A percentile compares a stretch with the other conserved stretches of the same genome.
These are phyloP conservation scores for Drosophila borborema DNA, from an alignment of 2,888 invertebrate genomes.

Conservation along the genomic window DNA sequence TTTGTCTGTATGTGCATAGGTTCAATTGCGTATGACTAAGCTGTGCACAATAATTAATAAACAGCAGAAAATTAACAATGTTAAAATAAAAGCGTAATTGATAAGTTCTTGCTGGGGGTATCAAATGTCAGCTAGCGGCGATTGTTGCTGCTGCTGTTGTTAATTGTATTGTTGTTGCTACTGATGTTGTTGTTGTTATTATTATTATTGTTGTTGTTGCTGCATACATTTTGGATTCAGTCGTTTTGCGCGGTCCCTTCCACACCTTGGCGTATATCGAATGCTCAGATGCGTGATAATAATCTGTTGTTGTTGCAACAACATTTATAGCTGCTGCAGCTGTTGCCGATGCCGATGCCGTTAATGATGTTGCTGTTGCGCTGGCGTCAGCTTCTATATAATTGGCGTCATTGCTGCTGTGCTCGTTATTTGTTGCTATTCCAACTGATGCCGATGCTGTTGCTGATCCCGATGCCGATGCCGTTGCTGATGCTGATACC, in stretches of 20 bases:
- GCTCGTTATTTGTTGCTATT: slow-evolving; percentile 8
- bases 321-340: slow-evolving; percentile 5
- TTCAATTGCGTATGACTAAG: slow-evolving; percentile 39
- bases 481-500: slow-evolving; percentile 50
- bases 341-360: slow-evolving; percentile 15
- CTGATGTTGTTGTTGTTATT: slow-evolving; percentile 10
- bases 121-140: slow-evolving; percentile 22
- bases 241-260: slow-evolving; percentile 85
- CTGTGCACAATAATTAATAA: slow-evolving; percentile 28
- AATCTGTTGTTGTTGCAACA: slow-evolving; percentile 49
- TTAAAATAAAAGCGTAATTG: slow-evolving; percentile 35
- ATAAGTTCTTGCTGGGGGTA: slow-evolving; percentile 24
- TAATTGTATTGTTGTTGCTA: slow-evolving; percentile 1
- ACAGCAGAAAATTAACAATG: slow-evolving; percentile 23
- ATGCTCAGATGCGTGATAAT: slow-evolving; percentile 74
- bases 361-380: slow-evolving; percentile 41
- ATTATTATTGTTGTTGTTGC: slow-evolving; percentile 9
- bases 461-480: slow-evolving; percentile 22
- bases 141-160: slow-evolving; percentile 2
- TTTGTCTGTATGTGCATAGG: not conserved
- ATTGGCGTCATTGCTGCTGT: slow-evolving; percentile 22
- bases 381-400: slow-evolving; percentile 17
- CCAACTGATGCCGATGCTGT: slow-evolving; percentile 24
- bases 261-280: slow-evolving; percentile 85
- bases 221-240: slow-evolving; percentile 85